Conservation (phyloP, 92 coral and sea anemone genomes). For the Scolanthus callimorphus region DNA sequence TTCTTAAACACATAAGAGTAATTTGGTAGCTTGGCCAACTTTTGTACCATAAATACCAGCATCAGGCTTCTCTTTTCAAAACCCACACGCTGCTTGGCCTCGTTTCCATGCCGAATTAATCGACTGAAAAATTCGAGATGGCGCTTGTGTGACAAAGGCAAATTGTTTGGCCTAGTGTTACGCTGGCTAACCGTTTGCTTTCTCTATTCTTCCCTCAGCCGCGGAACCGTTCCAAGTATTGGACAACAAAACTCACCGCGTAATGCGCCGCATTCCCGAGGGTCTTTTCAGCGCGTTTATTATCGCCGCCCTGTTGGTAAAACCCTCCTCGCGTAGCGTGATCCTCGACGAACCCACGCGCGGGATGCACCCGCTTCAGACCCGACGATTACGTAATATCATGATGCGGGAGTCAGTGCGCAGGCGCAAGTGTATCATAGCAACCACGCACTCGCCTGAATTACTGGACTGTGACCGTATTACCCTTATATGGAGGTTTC, state of each 20-base stretch:
- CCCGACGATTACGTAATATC: constrained; percentile 75
- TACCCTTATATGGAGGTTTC: constrained; percentile 81
- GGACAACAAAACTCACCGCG: constrained; percentile 41
- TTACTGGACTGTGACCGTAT: constrained; percentile 81
- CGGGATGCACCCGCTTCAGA: constrained; percentile 96
- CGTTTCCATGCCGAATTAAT: no score
- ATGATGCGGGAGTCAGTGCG: constrained; percentile 80
- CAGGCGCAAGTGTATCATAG: constrained; percentile 71
- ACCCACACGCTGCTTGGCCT: no score
- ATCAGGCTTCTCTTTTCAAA: no score
- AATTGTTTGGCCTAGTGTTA: no score
- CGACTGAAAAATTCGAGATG: no score
- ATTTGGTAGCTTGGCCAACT: no score
- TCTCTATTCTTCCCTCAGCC: no score
- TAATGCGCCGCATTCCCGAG: constrained; percentile 67
- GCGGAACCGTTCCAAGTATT: constrained; percentile 24
- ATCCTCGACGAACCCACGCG: constrained; percentile 85
- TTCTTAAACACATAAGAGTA: no score
- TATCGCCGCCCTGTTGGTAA: constrained; percentile 73
- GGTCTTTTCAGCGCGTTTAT: constrained; percentile 84
- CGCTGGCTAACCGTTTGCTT: no score
- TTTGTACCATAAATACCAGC: no score
- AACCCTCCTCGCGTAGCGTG: constrained; percentile 56
- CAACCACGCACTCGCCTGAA: constrained; percentile 86
- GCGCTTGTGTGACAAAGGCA: no score